phyloP scores from a whole-genome alignment of 2,113 vertebrate genomes.

The Steatornis caripensis region DNA sequence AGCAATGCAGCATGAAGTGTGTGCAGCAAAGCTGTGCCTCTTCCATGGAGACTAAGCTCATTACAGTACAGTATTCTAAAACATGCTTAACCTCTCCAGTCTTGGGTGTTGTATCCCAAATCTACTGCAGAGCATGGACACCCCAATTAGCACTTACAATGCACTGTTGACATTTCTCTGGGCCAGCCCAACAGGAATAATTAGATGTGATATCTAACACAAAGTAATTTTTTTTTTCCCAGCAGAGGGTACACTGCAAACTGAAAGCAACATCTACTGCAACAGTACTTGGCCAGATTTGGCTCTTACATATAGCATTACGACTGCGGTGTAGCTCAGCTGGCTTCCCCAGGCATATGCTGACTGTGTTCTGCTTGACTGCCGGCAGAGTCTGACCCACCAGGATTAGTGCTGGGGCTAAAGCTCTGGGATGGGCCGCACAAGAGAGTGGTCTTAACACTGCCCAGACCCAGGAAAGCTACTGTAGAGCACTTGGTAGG shows the following conservation, averaged over 20 bases:
- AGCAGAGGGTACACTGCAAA: conserved; percentile 53
- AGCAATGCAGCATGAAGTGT: background rate
- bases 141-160: conserved; percentile 71
- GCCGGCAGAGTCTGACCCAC: background rate
- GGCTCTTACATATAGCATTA: background rate
- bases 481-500: background rate
- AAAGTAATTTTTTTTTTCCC: conserved; percentile 43
- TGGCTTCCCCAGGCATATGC: background rate
- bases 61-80: conserved; percentile 62
- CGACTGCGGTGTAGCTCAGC: background rate
- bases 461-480: background rate
- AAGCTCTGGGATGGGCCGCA: background rate
- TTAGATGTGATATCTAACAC: conserved; percentile 65
- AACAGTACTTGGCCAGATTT: background rate
- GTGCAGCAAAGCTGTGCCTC: conserved; percentile 21
- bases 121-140: conserved; percentile 62
- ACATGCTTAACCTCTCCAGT: conserved; percentile 60
- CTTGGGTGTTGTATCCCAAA: conserved; percentile 61
- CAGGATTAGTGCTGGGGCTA: background rate
- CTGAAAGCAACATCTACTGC: conserved; percentile 34
- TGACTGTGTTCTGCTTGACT: background rate
- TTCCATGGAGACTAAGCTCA: conserved; percentile 70
- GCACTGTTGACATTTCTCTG: conserved; percentile 66
- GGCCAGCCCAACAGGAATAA: conserved; percentile 69
- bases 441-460: background rate